Percentiles rank a stretch among this genome's conserved stretches.
Evolutionary conservation across 2,797 vertebrate species (phyloP).

Genomic region (Brachymystax lenok): DNA sequence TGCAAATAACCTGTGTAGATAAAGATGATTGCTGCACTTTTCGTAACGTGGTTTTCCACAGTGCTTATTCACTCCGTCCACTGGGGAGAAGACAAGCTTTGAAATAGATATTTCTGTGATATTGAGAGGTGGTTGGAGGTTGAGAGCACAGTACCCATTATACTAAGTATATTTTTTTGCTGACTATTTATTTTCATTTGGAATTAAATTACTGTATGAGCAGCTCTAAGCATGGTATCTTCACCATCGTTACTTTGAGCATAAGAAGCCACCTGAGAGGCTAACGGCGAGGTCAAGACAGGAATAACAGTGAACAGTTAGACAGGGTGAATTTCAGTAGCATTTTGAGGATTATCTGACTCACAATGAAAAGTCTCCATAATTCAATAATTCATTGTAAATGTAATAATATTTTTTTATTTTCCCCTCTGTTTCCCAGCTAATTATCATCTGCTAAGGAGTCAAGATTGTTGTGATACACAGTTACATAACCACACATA

Average conservation of each 20-base stretch:
- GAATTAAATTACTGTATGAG: conserved; percentile 16
- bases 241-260: background rate
- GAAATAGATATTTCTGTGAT: conserved; percentile 8
- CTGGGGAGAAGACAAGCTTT: conserved; percentile 4
- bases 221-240: background rate
- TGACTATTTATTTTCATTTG: conserved; percentile 24
- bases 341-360: background rate
- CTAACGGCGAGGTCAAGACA: background rate
- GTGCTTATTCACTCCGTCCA: background rate
- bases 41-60: background rate
- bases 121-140: background rate
- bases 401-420: background rate
- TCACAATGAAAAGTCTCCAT: background rate
- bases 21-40: background rate
- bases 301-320: background rate
- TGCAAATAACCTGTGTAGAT: background rate
- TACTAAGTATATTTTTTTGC: conserved; percentile 12
- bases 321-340: background rate
- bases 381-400: background rate
- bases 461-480: conserved; percentile 14
- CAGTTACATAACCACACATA: conserved; percentile 13
- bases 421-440: background rate
- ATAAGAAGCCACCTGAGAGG: background rate
- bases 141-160: background rate
- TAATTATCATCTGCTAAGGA: conserved; percentile 11